Percentiles rank a stretch among this genome's conserved stretches.
phyloP scores from a whole-genome alignment of 2,797 vertebrate genomes.

The Microctenopoma lineatum region DNA sequence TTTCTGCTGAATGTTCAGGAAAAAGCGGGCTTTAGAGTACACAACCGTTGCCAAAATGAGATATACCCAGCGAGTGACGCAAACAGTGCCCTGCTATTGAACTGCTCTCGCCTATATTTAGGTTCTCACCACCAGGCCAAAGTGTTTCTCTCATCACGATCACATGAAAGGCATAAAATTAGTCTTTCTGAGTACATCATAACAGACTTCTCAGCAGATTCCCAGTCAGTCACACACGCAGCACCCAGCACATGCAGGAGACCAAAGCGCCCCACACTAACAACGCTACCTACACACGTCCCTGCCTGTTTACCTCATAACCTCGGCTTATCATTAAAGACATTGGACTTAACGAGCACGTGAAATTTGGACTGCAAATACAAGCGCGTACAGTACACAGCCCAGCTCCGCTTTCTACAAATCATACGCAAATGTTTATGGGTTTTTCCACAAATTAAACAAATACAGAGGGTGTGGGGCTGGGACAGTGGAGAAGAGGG shows the following conservation, averaged over 20 bases:
- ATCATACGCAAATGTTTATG: constrained; percentile 80
- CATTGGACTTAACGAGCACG: constrained; percentile 23
- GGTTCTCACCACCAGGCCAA: constrained; percentile 56
- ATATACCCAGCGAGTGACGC: constrained; percentile 75
- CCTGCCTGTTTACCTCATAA: constrained; percentile 20
- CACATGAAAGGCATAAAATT: constrained; percentile 61
- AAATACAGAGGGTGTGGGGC: constrained; percentile 70
- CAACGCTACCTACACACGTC: constrained; percentile 15
- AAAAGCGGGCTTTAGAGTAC: constrained; percentile 42
- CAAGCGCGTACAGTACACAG: no score
- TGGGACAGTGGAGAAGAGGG: constrained; percentile 33
- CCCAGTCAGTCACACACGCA: constrained; percentile 15
- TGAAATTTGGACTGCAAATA: constrained; percentile 21
- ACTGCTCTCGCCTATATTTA: constrained; percentile 75
- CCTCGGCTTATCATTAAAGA: constrained; percentile 38
- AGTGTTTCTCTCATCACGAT: constrained; percentile 70
- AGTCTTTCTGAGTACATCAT: constrained; percentile 26
- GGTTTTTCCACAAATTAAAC: constrained; percentile 82
- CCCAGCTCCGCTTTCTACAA: constrained; percentile 56
- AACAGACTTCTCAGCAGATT: constrained; percentile 38
- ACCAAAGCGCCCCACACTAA: neutral
- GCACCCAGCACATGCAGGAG: constrained; percentile 21
- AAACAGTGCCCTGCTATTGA: constrained; percentile 69
- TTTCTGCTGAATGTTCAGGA: constrained; percentile 73
- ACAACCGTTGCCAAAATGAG: constrained; percentile 66